Evolutionary conservation across 2,888 invertebrate species (phyloP).

Genomic region (Steinernema scapterisci): DNA sequence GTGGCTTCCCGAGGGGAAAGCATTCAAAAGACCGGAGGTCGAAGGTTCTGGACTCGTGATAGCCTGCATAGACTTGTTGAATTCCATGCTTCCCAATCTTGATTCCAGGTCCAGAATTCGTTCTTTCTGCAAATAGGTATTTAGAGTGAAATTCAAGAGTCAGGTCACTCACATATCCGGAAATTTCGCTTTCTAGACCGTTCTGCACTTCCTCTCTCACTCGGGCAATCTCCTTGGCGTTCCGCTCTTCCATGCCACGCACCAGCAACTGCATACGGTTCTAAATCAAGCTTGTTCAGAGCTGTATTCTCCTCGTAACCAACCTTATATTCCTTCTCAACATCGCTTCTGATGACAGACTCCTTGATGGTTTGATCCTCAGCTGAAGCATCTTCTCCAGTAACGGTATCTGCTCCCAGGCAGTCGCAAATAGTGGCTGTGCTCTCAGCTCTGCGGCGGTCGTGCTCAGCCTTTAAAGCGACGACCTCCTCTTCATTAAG

Average conservation of each 20-base stretch:
- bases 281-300: conserved; percentile 37
- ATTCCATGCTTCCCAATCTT: conserved; percentile 12
- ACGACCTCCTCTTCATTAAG: conserved; percentile 55
- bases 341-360: conserved; percentile 7
- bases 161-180: conserved; percentile 2
- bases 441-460: conserved; percentile 4
- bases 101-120: conserved; percentile 13
- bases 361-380: conserved; percentile 4
- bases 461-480: conserved; percentile 33
- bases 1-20: background rate
- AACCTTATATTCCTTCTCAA: conserved; percentile 13
- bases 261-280: conserved; percentile 53
- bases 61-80: conserved; percentile 25
- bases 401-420: background rate
- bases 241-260: conserved; percentile 57
- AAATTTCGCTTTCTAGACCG: conserved; percentile 28
- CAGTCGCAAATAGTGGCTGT: conserved; percentile 19
- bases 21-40: background rate
- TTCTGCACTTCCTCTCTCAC: conserved; percentile 54
- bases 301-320: too few relatives aligned
- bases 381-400: background rate
- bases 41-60: background rate
- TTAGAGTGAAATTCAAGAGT: background rate
- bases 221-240: conserved; percentile 52
- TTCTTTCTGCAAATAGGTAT: conserved; percentile 3